A percentile compares a stretch with the other conserved stretches of the same genome.
Conservation (phyloP, 2,888 invertebrate genomes). For the Trimorus sp. region DNA sequence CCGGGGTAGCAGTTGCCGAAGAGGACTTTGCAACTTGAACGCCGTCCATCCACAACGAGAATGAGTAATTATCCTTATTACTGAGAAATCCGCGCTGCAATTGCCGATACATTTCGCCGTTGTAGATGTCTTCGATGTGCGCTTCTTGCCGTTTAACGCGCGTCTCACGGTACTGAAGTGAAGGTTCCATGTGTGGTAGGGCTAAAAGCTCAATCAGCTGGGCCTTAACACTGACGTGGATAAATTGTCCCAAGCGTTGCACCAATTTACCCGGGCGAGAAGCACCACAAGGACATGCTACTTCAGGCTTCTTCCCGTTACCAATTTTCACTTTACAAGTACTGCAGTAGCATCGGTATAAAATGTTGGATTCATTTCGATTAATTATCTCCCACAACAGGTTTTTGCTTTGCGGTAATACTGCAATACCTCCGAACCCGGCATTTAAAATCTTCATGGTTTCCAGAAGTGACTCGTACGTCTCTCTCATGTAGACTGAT, state of each 20-base stretch:
- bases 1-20: too few species aligned
- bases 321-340: background rate
- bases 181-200: background rate
- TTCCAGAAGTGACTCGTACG: slow-evolving; percentile 1
- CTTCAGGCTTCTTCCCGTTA: background rate
- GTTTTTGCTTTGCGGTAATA: too few species aligned
- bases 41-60: too few species aligned
- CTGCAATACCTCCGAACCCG: too few species aligned
- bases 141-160: slow-evolving; percentile 2
- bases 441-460: too few species aligned
- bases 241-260: background rate
- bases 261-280: background rate
- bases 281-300: background rate
- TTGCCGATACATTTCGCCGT: too few species aligned
- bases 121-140: slow-evolving; percentile 28
- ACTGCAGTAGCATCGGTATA: too few species aligned
- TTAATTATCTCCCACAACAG: too few species aligned
- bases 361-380: too few species aligned
- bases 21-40: too few species aligned
- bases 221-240: too few species aligned
- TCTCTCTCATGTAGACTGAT: background rate
- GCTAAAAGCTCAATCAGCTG: slow-evolving; percentile 12
- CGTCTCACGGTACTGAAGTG: slow-evolving; percentile 8
- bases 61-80: slow-evolving; percentile 11
- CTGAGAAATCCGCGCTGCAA: slow-evolving; percentile 3